phyloP scores from a whole-genome alignment of 1,140 invertebrate species.

The Vollenhovia emeryi region DNA sequence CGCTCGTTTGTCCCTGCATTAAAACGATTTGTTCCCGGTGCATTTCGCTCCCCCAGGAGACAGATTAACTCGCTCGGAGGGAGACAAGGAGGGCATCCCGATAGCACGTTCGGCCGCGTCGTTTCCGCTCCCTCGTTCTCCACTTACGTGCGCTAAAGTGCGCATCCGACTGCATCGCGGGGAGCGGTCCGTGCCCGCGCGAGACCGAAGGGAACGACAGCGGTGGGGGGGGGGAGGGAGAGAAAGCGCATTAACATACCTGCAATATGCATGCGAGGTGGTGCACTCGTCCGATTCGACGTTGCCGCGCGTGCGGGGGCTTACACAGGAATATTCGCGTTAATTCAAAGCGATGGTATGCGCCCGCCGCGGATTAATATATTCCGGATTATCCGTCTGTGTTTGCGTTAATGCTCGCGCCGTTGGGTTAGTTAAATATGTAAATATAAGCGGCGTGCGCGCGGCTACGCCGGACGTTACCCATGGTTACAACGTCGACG shows the following conservation, averaged over 20 bases:
- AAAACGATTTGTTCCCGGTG: constrained; percentile 20
- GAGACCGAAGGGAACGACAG: background rate
- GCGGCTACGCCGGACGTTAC: constrained; percentile 62
- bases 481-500: constrained; percentile 60
- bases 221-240: background rate
- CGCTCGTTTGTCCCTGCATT: constrained; percentile 8
- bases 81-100: constrained; percentile 23
- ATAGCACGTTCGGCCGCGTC: constrained; percentile 22
- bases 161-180: constrained; percentile 36
- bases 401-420: constrained; percentile 75
- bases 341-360: constrained; percentile 73
- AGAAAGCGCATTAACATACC: constrained; percentile 57
- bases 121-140: constrained; percentile 36
- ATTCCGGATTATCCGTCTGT: constrained; percentile 66
- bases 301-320: constrained; percentile 33
- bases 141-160: constrained; percentile 56
- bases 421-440: constrained; percentile 77
- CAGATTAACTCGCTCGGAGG: constrained; percentile 6
- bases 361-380: constrained; percentile 66
- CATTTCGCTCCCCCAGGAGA: background rate
- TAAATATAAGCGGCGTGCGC: constrained; percentile 72
- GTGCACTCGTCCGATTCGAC: constrained; percentile 52
- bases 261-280: constrained; percentile 48
- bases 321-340: constrained; percentile 59
- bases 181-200: background rate